Evolutionary conservation across 2,797 vertebrate genomes (phyloP).

Genomic region (Halcyon badia): DNA sequence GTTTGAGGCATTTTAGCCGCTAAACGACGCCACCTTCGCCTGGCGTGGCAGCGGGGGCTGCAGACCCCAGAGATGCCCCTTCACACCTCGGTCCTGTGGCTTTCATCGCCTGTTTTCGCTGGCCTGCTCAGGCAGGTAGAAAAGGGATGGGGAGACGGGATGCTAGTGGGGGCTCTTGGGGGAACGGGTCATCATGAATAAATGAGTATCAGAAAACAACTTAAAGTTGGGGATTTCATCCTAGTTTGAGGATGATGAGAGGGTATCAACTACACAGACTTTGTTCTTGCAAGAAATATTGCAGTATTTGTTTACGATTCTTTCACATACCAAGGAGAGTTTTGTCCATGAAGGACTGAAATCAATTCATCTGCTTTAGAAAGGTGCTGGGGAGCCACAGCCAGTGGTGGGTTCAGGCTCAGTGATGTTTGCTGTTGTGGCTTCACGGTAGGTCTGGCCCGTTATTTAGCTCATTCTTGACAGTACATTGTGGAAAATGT

Average conservation of each 20-base stretch:
- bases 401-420: rapidly evolving
- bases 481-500: not conserved
- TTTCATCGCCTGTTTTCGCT: rapidly evolving
- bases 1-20: too few species aligned
- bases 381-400: not conserved
- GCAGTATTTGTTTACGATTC: not conserved
- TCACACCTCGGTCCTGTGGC: rapidly evolving
- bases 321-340: not conserved
- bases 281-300: not conserved
- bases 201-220: rapidly evolving
- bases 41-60: rapidly evolving
- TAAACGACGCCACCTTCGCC: too few species aligned
- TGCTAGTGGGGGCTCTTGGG: rapidly evolving
- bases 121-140: rapidly evolving
- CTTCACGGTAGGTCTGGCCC: not conserved
- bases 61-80: not conserved
- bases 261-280: not conserved
- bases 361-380: not conserved
- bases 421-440: not conserved
- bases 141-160: rapidly evolving
- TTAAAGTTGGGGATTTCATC: not conserved
- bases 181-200: not conserved
- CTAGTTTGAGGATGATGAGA: not conserved
- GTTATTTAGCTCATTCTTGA: not conserved
- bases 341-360: rapidly evolving